Conservation (phyloP, 2,797 vertebrate genomes). For the Leptodactylus fallax region DNA sequence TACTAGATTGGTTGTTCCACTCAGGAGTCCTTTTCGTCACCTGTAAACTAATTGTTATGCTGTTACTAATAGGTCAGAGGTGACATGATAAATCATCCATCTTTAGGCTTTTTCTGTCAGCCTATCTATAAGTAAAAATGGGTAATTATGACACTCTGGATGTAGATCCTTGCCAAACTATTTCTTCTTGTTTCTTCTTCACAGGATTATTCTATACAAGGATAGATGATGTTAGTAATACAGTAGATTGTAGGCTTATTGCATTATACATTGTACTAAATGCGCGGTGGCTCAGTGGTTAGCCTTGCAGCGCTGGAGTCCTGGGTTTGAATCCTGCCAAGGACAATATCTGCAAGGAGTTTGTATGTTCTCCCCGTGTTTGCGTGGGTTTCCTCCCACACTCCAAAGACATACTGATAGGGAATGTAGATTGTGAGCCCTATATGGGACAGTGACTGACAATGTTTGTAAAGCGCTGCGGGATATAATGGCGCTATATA, state of each 20-base stretch:
- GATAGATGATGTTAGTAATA: constrained; percentile 80
- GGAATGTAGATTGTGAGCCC: too few species aligned
- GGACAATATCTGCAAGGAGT: too few species aligned
- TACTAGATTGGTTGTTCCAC: constrained; percentile 64
- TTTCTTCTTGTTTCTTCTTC: constrained; percentile 75
- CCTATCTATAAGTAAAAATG: constrained; percentile 74
- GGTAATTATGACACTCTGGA: constrained; percentile 75
- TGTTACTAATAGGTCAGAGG: constrained; percentile 74
- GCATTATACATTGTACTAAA: constrained; percentile 74
- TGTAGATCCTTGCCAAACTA: constrained; percentile 79
- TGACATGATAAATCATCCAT: constrained; percentile 77
- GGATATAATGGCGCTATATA: too few species aligned
- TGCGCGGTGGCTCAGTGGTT: too few species aligned
- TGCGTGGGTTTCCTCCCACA: too few species aligned
- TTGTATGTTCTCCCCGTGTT: too few species aligned
- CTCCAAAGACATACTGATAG: too few species aligned
- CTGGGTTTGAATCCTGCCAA: too few species aligned
- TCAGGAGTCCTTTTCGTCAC: constrained; percentile 71
- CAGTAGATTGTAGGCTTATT: constrained; percentile 84
- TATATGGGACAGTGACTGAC: too few species aligned
- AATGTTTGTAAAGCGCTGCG: too few species aligned
- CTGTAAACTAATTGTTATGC: constrained; percentile 73
- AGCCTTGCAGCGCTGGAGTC: too few species aligned
- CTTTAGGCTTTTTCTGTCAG: constrained; percentile 74
- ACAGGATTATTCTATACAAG: constrained; percentile 77